Evolutionary conservation across 1,140 invertebrate species (phyloP).

Genomic region (Cardiocondyla obscurior): DNA sequence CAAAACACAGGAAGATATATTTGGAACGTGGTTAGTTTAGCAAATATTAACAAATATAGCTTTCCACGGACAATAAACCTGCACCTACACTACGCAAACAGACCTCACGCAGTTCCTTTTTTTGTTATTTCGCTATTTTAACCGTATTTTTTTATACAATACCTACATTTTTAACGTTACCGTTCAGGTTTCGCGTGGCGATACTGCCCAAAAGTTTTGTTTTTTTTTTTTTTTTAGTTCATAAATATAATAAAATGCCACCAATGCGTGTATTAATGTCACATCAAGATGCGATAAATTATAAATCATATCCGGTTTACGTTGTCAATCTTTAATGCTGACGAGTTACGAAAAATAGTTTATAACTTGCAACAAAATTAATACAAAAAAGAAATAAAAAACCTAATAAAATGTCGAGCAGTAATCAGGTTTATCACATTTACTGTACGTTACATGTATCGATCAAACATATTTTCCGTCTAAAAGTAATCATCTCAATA

Average conservation of each 20-base stretch:
- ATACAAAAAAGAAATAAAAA: background rate
- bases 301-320: background rate
- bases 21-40: constrained; percentile 43
- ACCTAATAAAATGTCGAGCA: background rate
- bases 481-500: background rate
- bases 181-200: background rate
- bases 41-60: constrained; percentile 35
- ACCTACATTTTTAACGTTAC: background rate
- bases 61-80: background rate
- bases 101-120: background rate
- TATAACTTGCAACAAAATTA: background rate
- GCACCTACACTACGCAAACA: background rate
- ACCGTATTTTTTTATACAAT: constrained; percentile 4
- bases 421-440: background rate
- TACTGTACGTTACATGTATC: background rate
- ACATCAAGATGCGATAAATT: background rate
- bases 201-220: background rate
- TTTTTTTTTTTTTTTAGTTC: no score
- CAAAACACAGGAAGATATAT: constrained; percentile 12
- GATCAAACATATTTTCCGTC: background rate
- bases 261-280: no score
- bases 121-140: background rate
- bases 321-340: background rate
- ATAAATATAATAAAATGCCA: background rate
- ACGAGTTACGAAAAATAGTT: background rate